These are phyloP conservation scores for Tachyglossus aculeatus DNA, from an alignment of 2,797 vertebrate species.

Conservation along the genomic window DNA sequence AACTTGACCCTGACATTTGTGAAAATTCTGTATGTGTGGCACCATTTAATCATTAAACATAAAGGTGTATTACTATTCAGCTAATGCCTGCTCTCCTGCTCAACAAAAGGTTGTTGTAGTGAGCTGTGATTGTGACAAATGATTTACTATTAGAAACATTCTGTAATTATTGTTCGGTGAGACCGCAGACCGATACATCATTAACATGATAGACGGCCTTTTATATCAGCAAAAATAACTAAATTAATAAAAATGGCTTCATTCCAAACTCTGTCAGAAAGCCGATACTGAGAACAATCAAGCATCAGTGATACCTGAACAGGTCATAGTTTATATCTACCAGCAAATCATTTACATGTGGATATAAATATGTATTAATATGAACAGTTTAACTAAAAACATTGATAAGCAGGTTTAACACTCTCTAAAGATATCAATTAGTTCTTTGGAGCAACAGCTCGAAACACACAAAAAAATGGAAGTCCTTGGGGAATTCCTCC, in stretches of 20 bases:
- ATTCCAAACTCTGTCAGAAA: constrained; percentile 84
- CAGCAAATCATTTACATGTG: constrained; percentile 60
- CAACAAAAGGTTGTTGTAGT: constrained; percentile 80
- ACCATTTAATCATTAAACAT: constrained; percentile 68
- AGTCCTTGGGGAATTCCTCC: background rate
- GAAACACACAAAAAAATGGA: constrained; percentile 32
- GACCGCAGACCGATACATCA: constrained; percentile 83
- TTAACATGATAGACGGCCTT: constrained; percentile 86
- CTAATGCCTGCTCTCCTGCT: constrained; percentile 77
- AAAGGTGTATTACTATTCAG: constrained; percentile 79
- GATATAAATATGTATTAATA: constrained; percentile 9
- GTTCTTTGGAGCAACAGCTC: background rate
- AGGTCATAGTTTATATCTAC: constrained; percentile 65
- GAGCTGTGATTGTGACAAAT: constrained; percentile 84
- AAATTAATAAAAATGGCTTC: constrained; percentile 89
- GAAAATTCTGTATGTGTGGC: constrained; percentile 49
- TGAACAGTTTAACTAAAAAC: background rate
- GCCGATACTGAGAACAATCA: constrained; percentile 81
- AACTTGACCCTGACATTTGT: constrained; percentile 57
- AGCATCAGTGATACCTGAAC: constrained; percentile 75
- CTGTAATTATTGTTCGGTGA: constrained; percentile 86
- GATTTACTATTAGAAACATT: constrained; percentile 87
- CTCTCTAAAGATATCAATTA: constrained; percentile 26
- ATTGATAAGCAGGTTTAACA: constrained; percentile 6
- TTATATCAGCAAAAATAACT: constrained; percentile 88